Evolutionary conservation across 2,113 vertebrate genomes (phyloP).

Genomic region (Sceloporus undulatus): DNA sequence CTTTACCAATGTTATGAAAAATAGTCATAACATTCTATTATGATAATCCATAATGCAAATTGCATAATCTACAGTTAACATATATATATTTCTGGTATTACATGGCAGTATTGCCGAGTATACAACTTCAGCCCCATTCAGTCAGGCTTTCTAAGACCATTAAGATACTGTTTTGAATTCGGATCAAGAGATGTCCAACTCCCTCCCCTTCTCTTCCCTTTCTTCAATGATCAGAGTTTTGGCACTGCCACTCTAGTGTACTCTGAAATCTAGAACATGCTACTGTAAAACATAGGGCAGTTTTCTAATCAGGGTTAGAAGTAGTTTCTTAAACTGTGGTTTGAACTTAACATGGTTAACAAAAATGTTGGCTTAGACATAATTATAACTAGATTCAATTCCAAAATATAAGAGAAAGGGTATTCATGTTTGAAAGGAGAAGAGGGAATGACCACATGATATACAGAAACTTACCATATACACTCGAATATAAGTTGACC

Average conservation of each 20-base stretch:
- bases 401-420: not conserved
- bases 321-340: not conserved
- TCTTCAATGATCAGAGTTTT: no score
- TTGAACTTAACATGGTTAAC: not conserved
- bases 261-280: no score
- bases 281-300: not conserved
- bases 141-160: not conserved
- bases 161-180: not conserved
- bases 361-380: not conserved
- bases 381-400: not conserved
- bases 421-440: not conserved
- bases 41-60: not conserved
- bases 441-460: not conserved
- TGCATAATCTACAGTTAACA: slow-evolving; percentile 3
- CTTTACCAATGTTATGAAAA: not conserved
- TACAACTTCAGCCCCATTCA: not conserved
- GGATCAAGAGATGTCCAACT: not conserved
- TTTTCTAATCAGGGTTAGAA: not conserved
- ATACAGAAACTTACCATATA: not conserved
- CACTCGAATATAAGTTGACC: no score
- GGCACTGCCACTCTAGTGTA: no score
- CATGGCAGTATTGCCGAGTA: not conserved
- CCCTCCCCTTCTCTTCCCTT: no score
- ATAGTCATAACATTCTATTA: not conserved
- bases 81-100: not conserved